phyloP scores from a whole-genome alignment of 2,113 vertebrate species.

The Nannobrachium achirus region DNA sequence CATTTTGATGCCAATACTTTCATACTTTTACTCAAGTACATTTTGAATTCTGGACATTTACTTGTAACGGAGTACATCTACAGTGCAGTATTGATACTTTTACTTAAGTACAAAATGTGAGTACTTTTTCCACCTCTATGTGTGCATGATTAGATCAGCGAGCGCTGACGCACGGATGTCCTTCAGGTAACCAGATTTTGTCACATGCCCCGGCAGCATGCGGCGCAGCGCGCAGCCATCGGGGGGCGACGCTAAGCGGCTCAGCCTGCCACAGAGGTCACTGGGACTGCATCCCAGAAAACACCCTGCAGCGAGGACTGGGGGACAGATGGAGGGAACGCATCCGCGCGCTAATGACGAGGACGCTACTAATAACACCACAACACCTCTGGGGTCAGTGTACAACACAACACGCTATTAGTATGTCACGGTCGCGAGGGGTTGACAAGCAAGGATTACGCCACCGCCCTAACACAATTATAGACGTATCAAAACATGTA shows the following conservation, averaged over 20 bases:
- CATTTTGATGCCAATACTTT: too few species aligned
- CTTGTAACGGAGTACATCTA: too few species aligned
- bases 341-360: slow-evolving; percentile 50
- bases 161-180: slow-evolving; percentile 56
- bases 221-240: slow-evolving; percentile 55
- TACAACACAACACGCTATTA: slow-evolving; percentile 59
- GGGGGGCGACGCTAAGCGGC: slow-evolving; percentile 65
- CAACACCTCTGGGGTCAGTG: slow-evolving; percentile 50
- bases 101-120: too few species aligned
- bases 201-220: slow-evolving; percentile 25
- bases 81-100: too few species aligned
- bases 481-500: slow-evolving; percentile 17
- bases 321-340: slow-evolving; percentile 67
- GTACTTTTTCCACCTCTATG: too few species aligned
- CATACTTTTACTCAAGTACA: too few species aligned
- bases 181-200: slow-evolving; percentile 74
- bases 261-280: slow-evolving; percentile 65
- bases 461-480: slow-evolving; percentile 52
- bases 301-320: slow-evolving; percentile 52
- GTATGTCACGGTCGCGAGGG: slow-evolving; percentile 35
- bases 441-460: slow-evolving; percentile 51
- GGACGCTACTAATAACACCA: slow-evolving; percentile 55
- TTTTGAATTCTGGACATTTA: too few species aligned
- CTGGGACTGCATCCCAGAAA: slow-evolving; percentile 69
- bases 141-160: slow-evolving; percentile 45